Base-by-base conservation (phyloP, 2,113 vertebrate genomes). In the Gymnogyps californianus region DNA sequence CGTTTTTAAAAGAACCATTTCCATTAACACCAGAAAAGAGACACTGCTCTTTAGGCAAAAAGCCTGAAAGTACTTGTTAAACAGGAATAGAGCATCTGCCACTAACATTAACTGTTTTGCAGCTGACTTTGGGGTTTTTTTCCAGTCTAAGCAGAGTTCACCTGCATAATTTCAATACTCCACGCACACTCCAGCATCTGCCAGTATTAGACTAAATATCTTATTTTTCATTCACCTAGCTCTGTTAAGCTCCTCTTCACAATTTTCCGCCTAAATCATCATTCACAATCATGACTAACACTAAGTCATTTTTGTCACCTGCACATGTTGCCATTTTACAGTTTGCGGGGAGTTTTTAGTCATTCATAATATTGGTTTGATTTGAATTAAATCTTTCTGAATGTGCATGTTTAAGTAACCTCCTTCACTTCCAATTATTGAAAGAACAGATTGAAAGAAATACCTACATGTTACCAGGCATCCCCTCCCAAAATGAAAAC, bases 241-340 rank as follows among this genome's bases (percentile, higher is more conserved):
- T 83, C 66, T 94, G 42, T 85, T 80, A 92, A 79, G 36, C 42
- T 94, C 32, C 70, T 91, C 34, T 78, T 79, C 62, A 69, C 58
- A 42, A n/a, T 91, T 81, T 89, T 62, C 75, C 61, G 82, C 66
- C 83, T 65, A 87, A 80, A 93, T 76, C 77, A 91, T 89, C 77
- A 91, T 89, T 97, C 87, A 87, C 9, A 84, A 44, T 90, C 81
- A 62, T 97, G 97, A 96, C 96, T 96, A 96, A 95, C 61, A 42
- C 49, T 1, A 81, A 90, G 42, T 49, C 36, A 66, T 89, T 96
- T 96, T 89, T 91, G 66, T 91, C 3, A 32, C 46, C 65, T 95
- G 83, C 77, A 89, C 61, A 44, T 91, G 69, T 91, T 97, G 83
- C 83, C 76, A 59, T 89, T 88, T 94, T 90, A 67, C 47, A 83